Conservation (phyloP, 2,113 vertebrate species). For the Macheiramphus alcinus region DNA sequence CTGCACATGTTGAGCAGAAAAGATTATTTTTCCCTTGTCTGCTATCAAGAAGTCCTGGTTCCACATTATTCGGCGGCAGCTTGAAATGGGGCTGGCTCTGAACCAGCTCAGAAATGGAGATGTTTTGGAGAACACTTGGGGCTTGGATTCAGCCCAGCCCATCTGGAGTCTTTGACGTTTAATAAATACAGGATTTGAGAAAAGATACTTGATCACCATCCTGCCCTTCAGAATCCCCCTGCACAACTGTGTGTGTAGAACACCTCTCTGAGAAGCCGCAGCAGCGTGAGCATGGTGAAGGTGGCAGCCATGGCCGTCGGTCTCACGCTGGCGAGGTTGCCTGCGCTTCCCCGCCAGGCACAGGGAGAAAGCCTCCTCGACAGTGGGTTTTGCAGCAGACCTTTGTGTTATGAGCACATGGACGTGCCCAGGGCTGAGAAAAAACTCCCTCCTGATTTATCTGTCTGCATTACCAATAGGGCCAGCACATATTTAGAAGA, state of each 20-base stretch:
- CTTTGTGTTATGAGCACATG: accelerated
- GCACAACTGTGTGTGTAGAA: background rate
- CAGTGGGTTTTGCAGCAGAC: background rate
- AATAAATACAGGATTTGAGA: constrained; percentile 15
- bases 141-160: constrained; percentile 56
- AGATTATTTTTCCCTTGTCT: background rate
- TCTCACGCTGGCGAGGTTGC: accelerated
- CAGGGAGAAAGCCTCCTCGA: background rate
- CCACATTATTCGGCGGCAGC: background rate
- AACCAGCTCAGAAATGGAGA: constrained; percentile 41
- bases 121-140: constrained; percentile 36
- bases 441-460: background rate
- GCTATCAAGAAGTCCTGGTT: constrained; percentile 23
- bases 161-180: constrained; percentile 53
- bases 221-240: background rate
- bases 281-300: background rate
- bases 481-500: background rate
- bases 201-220: background rate
- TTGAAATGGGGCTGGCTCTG: constrained; percentile 28
- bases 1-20: constrained; percentile 4
- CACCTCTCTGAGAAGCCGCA: background rate
- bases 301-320: accelerated
- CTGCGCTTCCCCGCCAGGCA: accelerated
- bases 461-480: background rate
- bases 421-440: background rate